Conservation (phyloP, 37 sponge, comb jelly and placozoan genomes). For the Bolinopsis microptera region DNA sequence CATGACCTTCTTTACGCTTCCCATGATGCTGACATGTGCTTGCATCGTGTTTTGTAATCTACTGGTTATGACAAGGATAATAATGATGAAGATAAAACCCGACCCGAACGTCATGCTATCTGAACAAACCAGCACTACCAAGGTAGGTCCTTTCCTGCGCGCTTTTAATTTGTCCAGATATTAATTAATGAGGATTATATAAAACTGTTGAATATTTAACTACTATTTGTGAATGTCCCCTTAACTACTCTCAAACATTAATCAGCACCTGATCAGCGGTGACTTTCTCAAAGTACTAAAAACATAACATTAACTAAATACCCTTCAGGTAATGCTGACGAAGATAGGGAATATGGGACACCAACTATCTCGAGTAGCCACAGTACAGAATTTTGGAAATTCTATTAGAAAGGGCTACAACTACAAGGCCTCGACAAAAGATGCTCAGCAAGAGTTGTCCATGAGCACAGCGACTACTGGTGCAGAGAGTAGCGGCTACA, state of each 20-base stretch:
- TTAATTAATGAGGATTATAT: too few species aligned
- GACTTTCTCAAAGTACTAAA: not conserved
- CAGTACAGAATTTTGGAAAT: not conserved
- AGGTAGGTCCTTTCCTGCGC: not conserved
- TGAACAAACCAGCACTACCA: not conserved
- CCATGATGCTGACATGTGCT: constrained; percentile 16
- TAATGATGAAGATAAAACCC: not conserved
- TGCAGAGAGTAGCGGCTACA: not conserved
- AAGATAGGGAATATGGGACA: not conserved
- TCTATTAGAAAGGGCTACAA: not conserved
- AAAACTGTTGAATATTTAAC: too few species aligned
- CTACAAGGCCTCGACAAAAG: not conserved
- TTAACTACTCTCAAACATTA: too few species aligned
- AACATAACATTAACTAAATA: not conserved
- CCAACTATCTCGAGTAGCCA: not conserved
- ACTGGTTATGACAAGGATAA: not conserved
- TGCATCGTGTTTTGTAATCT: not conserved
- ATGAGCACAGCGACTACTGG: not conserved
- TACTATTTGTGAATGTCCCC: too few species aligned
- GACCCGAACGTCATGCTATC: not conserved
- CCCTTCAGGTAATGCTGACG: not conserved
- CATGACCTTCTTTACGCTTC: not conserved
- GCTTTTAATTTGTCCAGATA: too few species aligned
- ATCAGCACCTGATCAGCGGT: too few species aligned
- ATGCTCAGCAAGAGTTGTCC: not conserved